Evolutionary conservation across 2,888 invertebrate species (phyloP).

Genomic region (Meteorus cinctellus): DNA sequence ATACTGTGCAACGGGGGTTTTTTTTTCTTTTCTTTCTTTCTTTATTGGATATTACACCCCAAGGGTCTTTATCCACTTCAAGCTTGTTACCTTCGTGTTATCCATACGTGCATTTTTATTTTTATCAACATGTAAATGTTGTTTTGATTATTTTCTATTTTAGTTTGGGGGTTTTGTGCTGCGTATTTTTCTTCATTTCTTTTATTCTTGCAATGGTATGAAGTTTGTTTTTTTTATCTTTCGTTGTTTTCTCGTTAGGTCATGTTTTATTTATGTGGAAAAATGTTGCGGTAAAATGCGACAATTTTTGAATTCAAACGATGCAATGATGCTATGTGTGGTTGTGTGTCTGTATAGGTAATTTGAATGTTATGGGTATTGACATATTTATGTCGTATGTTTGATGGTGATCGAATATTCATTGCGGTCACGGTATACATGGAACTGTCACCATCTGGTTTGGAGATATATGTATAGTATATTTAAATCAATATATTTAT

Average conservation of each 20-base stretch:
- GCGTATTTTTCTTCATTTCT: not conserved
- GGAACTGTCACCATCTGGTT: constrained; percentile 8
- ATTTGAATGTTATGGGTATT: not conserved
- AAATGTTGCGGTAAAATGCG: not conserved
- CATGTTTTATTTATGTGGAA: not conserved
- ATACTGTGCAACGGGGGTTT: not conserved
- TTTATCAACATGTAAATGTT: constrained; percentile 4
- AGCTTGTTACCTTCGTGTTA: not conserved
- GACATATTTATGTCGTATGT: not conserved
- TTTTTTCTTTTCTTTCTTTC: not conserved
- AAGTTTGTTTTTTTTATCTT: not conserved
- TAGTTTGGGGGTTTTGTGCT: not conserved
- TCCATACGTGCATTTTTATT: constrained; percentile 1
- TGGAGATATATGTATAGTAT: not conserved
- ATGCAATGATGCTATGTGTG: not conserved
- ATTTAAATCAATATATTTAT: not conserved
- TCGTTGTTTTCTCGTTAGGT: not conserved
- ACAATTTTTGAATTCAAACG: constrained; percentile 15
- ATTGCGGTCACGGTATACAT: constrained; percentile 13
- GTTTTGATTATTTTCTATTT: constrained; percentile 10
- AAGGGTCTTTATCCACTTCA: not conserved
- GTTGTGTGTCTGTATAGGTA: not conserved
- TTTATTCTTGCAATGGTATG: not conserved
- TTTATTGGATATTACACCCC: constrained; percentile 17
- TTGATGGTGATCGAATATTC: constrained; percentile 15